These are phyloP conservation scores for Pseudomyrmex pallidus DNA, from an alignment of 1,140 invertebrate genomes.

Conservation along the genomic window DNA sequence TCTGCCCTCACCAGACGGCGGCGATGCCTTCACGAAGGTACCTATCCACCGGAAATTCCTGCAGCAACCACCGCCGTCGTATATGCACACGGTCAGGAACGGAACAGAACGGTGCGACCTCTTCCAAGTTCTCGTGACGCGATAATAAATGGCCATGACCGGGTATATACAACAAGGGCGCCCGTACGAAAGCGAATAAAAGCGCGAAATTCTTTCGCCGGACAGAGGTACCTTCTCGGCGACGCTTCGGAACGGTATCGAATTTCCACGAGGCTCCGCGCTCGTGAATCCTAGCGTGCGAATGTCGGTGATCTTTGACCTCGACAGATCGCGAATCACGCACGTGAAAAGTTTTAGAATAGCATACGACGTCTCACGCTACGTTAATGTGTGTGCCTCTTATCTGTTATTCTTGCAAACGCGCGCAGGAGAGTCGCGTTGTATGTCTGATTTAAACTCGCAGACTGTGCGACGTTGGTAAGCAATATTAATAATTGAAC, in stretches of 20 bases:
- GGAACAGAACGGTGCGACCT: conserved; percentile 62
- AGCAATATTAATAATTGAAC: no score
- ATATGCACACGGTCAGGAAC: conserved; percentile 35
- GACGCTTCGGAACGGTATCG: conserved; percentile 59
- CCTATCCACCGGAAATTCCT: conserved; percentile 79
- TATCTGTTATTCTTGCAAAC: conserved; percentile 20
- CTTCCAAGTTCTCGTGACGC: conserved; percentile 65
- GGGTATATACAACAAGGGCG: conserved; percentile 51
- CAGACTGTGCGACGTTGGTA: background rate
- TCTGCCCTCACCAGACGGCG: conserved; percentile 63
- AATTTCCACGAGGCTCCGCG: conserved; percentile 65
- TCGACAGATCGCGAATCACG: conserved; percentile 24
- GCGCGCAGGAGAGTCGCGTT: conserved; percentile 13
- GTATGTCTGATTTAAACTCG: conserved; percentile 15
- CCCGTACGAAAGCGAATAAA: conserved; percentile 47
- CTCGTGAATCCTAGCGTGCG: conserved; percentile 42
- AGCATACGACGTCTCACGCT: conserved; percentile 23
- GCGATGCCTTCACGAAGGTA: conserved; percentile 74
- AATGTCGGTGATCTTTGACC: conserved; percentile 65
- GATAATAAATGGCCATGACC: conserved; percentile 69
- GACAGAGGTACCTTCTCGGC: conserved; percentile 51
- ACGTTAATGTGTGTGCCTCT: conserved; percentile 24
- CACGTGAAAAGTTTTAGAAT: conserved; percentile 37
- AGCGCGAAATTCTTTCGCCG: conserved; percentile 45
- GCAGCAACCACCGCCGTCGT: conserved; percentile 47